Evolutionary conservation across 2,113 vertebrate species (phyloP).

Genomic region (Shinisaurus crocodilurus): DNA sequence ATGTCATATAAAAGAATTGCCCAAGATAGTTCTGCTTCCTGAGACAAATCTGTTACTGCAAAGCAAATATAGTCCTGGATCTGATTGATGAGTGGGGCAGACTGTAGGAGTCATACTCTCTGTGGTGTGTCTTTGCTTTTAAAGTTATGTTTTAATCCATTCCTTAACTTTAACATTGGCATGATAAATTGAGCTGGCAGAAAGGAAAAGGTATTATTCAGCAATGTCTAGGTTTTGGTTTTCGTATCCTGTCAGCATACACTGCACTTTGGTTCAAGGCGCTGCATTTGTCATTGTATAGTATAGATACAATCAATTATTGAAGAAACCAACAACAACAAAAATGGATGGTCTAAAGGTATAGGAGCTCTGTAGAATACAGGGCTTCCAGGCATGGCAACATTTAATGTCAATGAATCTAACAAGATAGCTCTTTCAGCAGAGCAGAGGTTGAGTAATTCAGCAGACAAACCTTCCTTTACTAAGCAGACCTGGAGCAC

Average conservation of each 20-base stretch:
- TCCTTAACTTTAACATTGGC: not conserved
- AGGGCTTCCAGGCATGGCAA: not conserved
- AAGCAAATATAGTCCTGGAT: not conserved
- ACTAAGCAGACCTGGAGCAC: not conserved
- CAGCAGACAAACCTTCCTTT: constrained; percentile 31
- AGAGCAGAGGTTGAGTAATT: not conserved
- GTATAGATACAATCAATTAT: constrained; percentile 34
- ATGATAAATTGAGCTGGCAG: constrained; percentile 17
- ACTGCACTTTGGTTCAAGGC: constrained; percentile 17
- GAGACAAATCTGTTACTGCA: not conserved
- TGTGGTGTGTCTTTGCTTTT: fast-evolving
- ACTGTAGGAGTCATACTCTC: fast-evolving
- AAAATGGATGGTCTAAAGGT: constrained; percentile 32
- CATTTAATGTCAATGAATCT: constrained; percentile 24
- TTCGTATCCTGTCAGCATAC: constrained; percentile 27
- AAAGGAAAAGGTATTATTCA: constrained; percentile 28
- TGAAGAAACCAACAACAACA: not conserved
- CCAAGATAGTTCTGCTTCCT: not conserved
- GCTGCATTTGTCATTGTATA: constrained; percentile 15
- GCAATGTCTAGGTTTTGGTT: constrained; percentile 13
- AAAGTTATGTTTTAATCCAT: constrained; percentile 19
- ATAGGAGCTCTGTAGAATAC: not conserved
- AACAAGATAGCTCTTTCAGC: constrained; percentile 16
- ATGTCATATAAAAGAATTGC: not conserved
- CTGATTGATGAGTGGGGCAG: fast-evolving